A percentile compares a stretch with the other conserved stretches of the same genome.
These are phyloP conservation scores for Hyposmocoma kahamanoa DNA, from an alignment of 1,140 invertebrate genomes.

Conservation along the genomic window DNA sequence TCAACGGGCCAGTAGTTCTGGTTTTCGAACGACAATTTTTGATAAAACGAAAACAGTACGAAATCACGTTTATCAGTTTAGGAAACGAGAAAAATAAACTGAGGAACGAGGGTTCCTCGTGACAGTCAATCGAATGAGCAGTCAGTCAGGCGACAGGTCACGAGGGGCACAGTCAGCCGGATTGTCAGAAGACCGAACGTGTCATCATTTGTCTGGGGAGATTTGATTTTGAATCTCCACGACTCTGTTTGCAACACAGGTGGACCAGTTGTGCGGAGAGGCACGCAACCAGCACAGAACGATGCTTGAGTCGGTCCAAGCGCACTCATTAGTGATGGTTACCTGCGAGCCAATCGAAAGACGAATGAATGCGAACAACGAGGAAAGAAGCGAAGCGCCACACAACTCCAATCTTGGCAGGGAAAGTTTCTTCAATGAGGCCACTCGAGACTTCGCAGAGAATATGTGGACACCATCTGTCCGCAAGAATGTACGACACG, in stretches of 20 bases:
- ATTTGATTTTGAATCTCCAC: neutral
- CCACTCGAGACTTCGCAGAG: neutral
- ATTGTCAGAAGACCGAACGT: neutral
- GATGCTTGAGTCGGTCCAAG: neutral
- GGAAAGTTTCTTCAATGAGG: neutral
- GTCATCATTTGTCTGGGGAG: neutral
- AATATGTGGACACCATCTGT: neutral
- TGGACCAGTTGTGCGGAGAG: neutral
- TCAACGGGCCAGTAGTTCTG: neutral
- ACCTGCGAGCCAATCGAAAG: neutral
- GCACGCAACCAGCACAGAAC: slow-evolving; percentile 1
- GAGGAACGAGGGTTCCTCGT: neutral
- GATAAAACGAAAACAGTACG: neutral
- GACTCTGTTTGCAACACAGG: neutral
- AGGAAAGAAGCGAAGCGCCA: neutral
- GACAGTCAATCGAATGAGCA: neutral
- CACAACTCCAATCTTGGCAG: neutral
- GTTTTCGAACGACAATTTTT: neutral
- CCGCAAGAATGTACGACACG: neutral
- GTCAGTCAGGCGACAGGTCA: neutral
- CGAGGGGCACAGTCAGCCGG: neutral
- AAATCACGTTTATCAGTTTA: neutral
- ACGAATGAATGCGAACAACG: neutral
- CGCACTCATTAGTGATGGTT: neutral
- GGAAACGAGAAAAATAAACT: neutral